Base-by-base conservation (phyloP, 2,888 invertebrate genomes). In the Allophyes oxyacanthae region DNA sequence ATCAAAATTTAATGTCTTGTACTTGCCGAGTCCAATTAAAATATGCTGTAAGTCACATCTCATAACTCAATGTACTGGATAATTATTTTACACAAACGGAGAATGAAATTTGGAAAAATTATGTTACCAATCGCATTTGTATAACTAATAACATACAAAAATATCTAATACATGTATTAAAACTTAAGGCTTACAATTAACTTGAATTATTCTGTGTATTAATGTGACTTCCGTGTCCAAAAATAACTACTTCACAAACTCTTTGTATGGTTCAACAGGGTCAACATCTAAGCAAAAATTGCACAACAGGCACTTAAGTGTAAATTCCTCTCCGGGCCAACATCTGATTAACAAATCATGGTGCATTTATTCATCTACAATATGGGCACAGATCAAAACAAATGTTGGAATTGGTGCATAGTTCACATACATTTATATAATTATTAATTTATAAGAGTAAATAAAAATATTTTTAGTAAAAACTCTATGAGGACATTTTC, bases 391-490 rank as follows among this genome's bases (percentile, higher is more conserved):
- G 60, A 65, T 72, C 52, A 65, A 68, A 71, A 75, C 57, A 49
- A 44, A 62, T 66, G 38, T 64, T 70, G 56, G 46, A 60, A 70
- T 72, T 55, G 64, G 61, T 75, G 67, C 70, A 69, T 72, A 74
- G 70, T 75, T n/a, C 74, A 78, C 63, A 72, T 71, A 63, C 68
- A 77, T 77, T 77, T 78, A 74, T 75, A 77, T 79, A 79, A 81
- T 85, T 78, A 80, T 85, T 82, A 80, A 78, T 81, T 81, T 83
- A 82, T 78, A 78, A 74, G 83, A 87, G 88, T 89, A 90, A 90
- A 91, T 90, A 90, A 91, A n/a, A 88, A 89, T 88, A 88, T 88
- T 88, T 75, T 88, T 84, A 90, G 86, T 87, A 89, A 88, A 90
- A 90, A 91, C 87, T 89, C 84, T 90, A 88, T 77, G 80, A 87